Percentiles rank a stretch among this genome's conserved stretches.
Conservation (phyloP, 2,113 vertebrate species). For the Myotis lucifugus region DNA sequence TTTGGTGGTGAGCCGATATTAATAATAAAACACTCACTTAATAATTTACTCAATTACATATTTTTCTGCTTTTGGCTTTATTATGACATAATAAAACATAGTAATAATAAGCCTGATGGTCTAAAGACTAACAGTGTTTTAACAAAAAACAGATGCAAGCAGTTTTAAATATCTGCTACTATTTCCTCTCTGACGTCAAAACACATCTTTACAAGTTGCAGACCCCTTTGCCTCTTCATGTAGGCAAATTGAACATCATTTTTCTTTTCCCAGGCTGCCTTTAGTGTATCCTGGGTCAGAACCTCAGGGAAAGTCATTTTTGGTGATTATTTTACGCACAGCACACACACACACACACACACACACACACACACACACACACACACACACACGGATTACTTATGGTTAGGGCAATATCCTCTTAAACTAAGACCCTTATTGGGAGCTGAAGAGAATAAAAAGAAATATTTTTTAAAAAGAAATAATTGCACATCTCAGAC, state of each 20-base stretch:
- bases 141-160: slow-evolving; percentile 76
- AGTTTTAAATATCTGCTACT: slow-evolving; percentile 69
- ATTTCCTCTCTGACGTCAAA: slow-evolving; percentile 73
- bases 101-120: slow-evolving; percentile 50
- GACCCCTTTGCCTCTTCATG: slow-evolving; percentile 23
- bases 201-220: slow-evolving; percentile 44
- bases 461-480: neutral
- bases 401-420: neutral
- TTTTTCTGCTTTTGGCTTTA: slow-evolving; percentile 63
- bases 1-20: neutral
- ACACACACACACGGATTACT: neutral
- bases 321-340: neutral
- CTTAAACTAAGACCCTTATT: neutral
- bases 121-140: slow-evolving; percentile 66
- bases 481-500: neutral
- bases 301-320: neutral
- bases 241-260: neutral
- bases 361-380: neutral
- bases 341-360: no score
- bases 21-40: slow-evolving; percentile 56
- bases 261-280: slow-evolving; percentile 38
- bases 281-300: neutral
- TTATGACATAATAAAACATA: slow-evolving; percentile 58
- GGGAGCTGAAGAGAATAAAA: neutral
- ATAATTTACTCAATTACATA: slow-evolving; percentile 58